phyloP scores from a whole-genome alignment of 2,888 invertebrate genomes.

The Tupiocoris notatus region DNA sequence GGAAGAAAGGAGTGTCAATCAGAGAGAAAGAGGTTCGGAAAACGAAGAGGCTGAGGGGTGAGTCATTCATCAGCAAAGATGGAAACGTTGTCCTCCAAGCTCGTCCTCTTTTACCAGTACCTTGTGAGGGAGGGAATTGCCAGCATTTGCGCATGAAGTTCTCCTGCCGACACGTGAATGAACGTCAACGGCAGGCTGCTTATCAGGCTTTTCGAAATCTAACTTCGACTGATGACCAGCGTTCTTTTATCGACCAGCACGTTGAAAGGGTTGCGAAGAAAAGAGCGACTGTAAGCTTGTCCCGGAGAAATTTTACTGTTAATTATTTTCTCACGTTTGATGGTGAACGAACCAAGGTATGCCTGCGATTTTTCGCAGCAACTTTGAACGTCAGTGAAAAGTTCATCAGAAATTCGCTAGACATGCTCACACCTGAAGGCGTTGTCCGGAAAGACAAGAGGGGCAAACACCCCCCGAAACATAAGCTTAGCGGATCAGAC shows the following conservation, averaged over 20 bases:
- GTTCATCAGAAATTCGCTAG: too few relatives aligned
- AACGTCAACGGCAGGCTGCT: slow-evolving; percentile 8
- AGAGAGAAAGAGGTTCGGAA: background rate
- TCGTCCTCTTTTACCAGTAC: too few relatives aligned
- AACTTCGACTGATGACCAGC: slow-evolving; percentile 20
- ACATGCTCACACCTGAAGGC: background rate
- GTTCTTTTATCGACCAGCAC: slow-evolving; percentile 8
- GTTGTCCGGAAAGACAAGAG: slow-evolving; percentile 1
- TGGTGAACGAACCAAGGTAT: too few relatives aligned
- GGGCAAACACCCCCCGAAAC: slow-evolving; percentile 19
- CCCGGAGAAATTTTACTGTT: background rate
- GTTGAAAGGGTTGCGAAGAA: slow-evolving; percentile 6
- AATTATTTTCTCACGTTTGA: background rate
- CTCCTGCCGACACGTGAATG: too few relatives aligned
- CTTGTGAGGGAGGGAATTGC: too few relatives aligned
- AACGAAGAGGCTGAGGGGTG: slow-evolving; percentile 10
- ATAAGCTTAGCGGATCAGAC: slow-evolving; percentile 10
- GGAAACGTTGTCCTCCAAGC: background rate
- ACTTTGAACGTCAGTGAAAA: too few relatives aligned
- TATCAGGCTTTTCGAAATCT: slow-evolving; percentile 10
- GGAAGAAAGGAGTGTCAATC: slow-evolving; percentile 1
- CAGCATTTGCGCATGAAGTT: too few relatives aligned
- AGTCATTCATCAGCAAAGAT: background rate
- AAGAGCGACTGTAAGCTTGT: too few relatives aligned
- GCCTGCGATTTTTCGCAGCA: too few relatives aligned